These are phyloP conservation scores for Noctua fimbriata DNA, from an alignment of 2,888 invertebrate genomes.

Conservation along the genomic window DNA sequence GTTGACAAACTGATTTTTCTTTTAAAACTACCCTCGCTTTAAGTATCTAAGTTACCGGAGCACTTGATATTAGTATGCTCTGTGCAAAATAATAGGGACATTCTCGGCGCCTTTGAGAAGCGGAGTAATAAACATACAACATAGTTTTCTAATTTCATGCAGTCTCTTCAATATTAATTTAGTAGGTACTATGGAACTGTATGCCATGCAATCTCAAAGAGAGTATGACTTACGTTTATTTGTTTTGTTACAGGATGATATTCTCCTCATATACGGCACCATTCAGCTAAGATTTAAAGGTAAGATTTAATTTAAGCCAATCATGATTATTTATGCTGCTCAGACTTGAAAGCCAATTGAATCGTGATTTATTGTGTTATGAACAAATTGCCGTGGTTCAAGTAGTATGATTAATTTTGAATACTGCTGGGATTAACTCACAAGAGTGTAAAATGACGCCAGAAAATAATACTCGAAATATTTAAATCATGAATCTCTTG, in stretches of 20 bases:
- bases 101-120: conserved; percentile 45
- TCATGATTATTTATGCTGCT: conserved; percentile 18
- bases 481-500: conserved; percentile 16
- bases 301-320: conserved; percentile 67
- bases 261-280: conserved; percentile 87
- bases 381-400: conserved; percentile 44
- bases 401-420: conserved; percentile 47
- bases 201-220: conserved; percentile 1
- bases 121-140: conserved; percentile 43
- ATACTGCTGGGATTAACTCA: conserved; percentile 3
- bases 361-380: conserved; percentile 46
- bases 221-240: conserved; percentile 47
- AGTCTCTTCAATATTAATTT: conserved; percentile 49
- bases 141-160: conserved; percentile 55
- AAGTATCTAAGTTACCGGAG: conserved; percentile 29
- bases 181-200: conserved; percentile 33
- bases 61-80: conserved; percentile 33
- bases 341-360: conserved; percentile 37
- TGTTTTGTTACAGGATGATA: conserved; percentile 88
- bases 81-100: conserved; percentile 41
- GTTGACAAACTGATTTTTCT: not conserved
- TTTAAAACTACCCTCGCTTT: conserved; percentile 1
- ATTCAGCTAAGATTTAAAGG: conserved; percentile 86
- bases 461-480: conserved; percentile 11
- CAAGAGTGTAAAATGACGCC: conserved; percentile 3